These are phyloP conservation scores for Lysiphlebus fabarum DNA, from an alignment of 1,140 invertebrate genomes.

Conservation along the genomic window DNA sequence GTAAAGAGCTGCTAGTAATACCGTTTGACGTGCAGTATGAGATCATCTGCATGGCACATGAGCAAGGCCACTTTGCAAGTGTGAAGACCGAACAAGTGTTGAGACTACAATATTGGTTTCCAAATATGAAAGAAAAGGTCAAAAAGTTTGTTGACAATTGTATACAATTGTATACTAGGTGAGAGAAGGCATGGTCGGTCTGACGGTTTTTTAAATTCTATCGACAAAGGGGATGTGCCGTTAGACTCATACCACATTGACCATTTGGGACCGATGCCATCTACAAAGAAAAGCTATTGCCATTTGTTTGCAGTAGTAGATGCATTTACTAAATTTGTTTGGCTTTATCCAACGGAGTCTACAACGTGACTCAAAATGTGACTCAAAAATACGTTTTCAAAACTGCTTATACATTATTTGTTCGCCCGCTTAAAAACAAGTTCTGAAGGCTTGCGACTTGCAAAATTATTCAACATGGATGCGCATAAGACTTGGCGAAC, in stretches of 20 bases:
- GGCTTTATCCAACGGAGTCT: too few relatives aligned
- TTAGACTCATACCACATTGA: slow-evolving; percentile 28
- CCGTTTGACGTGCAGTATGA: slow-evolving; percentile 25
- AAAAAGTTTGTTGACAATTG: slow-evolving; percentile 36
- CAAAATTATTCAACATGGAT: too few relatives aligned
- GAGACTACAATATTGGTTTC: slow-evolving; percentile 17
- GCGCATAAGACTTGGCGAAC: too few relatives aligned
- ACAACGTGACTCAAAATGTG: too few relatives aligned
- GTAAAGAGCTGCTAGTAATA: slow-evolving; percentile 19
- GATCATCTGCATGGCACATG: slow-evolving; percentile 29
- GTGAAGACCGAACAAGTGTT: slow-evolving; percentile 41
- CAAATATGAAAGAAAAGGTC: neutral
- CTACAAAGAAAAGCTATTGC: slow-evolving; percentile 46
- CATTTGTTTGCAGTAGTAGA: slow-evolving; percentile 44
- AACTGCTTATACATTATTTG: too few relatives aligned
- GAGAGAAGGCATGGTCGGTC: slow-evolving; percentile 29
- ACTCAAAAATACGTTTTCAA: too few relatives aligned
- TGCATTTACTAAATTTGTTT: too few relatives aligned
- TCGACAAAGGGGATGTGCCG: slow-evolving; percentile 32
- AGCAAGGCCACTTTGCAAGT: slow-evolving; percentile 40
- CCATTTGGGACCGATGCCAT: slow-evolving; percentile 35
- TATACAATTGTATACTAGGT: slow-evolving; percentile 36
- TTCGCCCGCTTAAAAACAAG: too few relatives aligned
- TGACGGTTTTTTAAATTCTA: slow-evolving; percentile 32
- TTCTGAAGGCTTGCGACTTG: too few relatives aligned